Evolutionary conservation across 1,140 invertebrate species (phyloP).

Genomic region (Bombus turneri): DNA sequence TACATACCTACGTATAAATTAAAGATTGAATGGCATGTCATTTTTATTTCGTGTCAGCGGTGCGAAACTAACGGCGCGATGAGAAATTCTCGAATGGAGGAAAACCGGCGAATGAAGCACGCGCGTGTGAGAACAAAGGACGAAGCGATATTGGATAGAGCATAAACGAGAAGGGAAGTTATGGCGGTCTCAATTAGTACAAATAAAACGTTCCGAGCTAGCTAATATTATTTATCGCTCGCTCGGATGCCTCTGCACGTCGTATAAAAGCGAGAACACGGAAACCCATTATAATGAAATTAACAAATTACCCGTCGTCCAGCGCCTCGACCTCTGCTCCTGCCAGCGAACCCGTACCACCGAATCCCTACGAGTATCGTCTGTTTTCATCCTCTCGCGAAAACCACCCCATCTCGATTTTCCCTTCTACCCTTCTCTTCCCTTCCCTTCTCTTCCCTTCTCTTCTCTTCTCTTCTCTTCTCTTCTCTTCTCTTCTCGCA

Average conservation of each 20-base stretch:
- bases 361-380: neutral
- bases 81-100: neutral
- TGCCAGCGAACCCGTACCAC: too few relatives aligned
- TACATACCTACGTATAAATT: neutral
- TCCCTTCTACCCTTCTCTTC: neutral
- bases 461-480: neutral
- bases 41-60: neutral
- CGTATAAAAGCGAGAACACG: slow-evolving; percentile 18
- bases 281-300: slow-evolving; percentile 31
- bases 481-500: neutral
- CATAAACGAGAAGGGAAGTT: neutral
- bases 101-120: neutral
- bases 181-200: slow-evolving; percentile 10
- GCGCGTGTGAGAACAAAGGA: neutral
- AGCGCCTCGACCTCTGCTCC: slow-evolving; percentile 12
- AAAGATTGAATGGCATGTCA: neutral
- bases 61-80: too few relatives aligned
- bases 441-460: neutral
- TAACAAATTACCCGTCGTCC: slow-evolving; percentile 9
- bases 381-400: slow-evolving; percentile 10
- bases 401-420: neutral
- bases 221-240: slow-evolving; percentile 32
- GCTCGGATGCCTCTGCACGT: neutral
- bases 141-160: neutral
- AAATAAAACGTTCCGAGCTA: slow-evolving; percentile 14